These are phyloP conservation scores for Cephus pulcher DNA, from an alignment of 2,888 invertebrate species.

Conservation along the genomic window DNA sequence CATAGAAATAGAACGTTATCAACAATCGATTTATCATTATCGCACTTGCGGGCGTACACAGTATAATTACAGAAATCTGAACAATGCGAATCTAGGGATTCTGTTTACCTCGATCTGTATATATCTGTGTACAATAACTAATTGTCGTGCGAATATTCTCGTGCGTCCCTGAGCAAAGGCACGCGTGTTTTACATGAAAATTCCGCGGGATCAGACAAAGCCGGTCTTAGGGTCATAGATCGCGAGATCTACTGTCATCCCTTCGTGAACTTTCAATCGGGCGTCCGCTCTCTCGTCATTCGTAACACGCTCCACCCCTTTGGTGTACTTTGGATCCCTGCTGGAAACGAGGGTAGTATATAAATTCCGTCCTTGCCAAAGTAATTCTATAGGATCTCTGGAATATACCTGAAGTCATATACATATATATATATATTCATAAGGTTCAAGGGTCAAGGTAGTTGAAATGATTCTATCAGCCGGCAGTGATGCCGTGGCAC, in stretches of 20 bases:
- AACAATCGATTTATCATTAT: conserved; percentile 52
- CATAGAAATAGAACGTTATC: conserved; percentile 53
- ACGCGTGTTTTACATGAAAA: too few species aligned
- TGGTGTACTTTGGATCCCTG: neutral
- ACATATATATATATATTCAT: neutral
- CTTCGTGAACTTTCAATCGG: too few species aligned
- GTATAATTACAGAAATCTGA: conserved; percentile 50
- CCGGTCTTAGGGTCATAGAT: too few species aligned
- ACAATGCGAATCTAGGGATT: conserved; percentile 3
- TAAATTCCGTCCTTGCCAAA: neutral
- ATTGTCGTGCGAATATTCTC: too few species aligned
- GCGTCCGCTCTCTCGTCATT: conserved; percentile 5
- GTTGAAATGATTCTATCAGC: conserved; percentile 13
- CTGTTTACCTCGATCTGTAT: too few species aligned
- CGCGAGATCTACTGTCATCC: too few species aligned
- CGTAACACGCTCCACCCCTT: conserved; percentile 7
- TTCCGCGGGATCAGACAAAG: too few species aligned
- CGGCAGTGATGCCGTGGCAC: neutral
- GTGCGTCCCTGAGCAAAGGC: too few species aligned
- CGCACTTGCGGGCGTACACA: conserved; percentile 34
- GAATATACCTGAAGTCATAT: neutral
- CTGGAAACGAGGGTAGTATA: neutral
- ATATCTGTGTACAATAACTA: too few species aligned
- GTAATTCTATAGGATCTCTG: neutral
- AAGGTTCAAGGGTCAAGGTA: conserved; percentile 4